Base-by-base conservation (phyloP, 2,888 invertebrate genomes). In the Toxonevra muliebris region DNA sequence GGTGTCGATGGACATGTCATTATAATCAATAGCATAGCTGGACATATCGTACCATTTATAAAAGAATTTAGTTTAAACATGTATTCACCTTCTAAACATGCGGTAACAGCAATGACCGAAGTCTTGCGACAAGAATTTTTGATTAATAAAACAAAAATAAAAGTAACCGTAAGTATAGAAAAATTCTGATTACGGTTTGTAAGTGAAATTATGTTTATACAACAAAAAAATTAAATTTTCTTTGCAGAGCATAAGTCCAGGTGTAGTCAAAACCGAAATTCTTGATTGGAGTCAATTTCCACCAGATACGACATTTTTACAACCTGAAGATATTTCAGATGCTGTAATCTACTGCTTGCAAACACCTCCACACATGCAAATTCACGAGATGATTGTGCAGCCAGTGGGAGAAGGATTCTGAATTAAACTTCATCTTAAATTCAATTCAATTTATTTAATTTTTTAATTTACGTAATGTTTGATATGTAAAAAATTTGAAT, bases 1-100 rank as follows among this genome's bases (percentile, higher is more conserved):
- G 86, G 75, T 78, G n/a, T n/a, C n/a, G n/a, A n/a, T n/a, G n/a
- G n/a, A n/a, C n/a, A n/a, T n/a, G n/a, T n/a, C n/a, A n/a, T 88
- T 19, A 82, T 87, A n/a, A 81, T 88, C 7, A 87, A 86, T 63
- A 85, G 85, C 58, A 41, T 82, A 13, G 73, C 71, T 0, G 85
- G 84, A 0, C 85, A 86, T 57, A 3, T 2, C 0, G 82, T 88
- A 52, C 82, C 86, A 15, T 75, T 82, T 1, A 1, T 78, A 2
- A 76, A 78, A 0, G 68, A 71, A 2, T 3, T 73, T 63, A 70
- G 71, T 71, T 71, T 66, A 1, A 85, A 80, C 64, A 77, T 85
- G 61, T 86, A 86, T 75, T 59, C 82, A 2, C 73, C 84, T 0
- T 78, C 84, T 0, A 86, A 86, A 72, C 61, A 76, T 74, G 86